Base-by-base conservation (phyloP, 2,888 invertebrate genomes). In the Coremacera marginata region DNA sequence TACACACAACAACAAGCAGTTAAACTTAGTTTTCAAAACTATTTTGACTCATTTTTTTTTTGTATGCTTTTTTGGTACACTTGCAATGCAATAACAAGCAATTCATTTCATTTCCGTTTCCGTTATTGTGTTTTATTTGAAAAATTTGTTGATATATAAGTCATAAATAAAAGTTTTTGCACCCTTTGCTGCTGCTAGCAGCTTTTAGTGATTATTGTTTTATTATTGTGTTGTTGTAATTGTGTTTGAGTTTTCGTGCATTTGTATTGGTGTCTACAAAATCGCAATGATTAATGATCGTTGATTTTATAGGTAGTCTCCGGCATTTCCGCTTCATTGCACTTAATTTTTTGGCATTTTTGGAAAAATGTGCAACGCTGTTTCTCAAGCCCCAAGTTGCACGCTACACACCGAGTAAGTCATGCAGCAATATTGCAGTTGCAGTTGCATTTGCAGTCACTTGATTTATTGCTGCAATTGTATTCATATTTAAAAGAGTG, bases 281-380 rank as follows among this genome's bases (percentile, higher is more conserved):
- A n/a, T 67, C 55, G 52, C 44, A 52, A 65, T 77, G 77, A 77
- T 65, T 77, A 77, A 75, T 74, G 77, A 52, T 57, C 31, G 51
- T 55, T 31, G 70, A 63, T 60, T 57, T 72, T 72, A 71, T 76
- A 72, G 77, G 60, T 72, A 68, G 72, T 68, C 67, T 68, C 68
- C 72, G 57, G 60, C 55, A 75, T 55, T 74, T 70, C 62, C 77
- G 63, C 70, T 75, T 77, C 65, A 77, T 77, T 74, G 70, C 70
- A 74, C 65, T 75, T 70, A 55, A 70, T 31, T 62, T 67, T 57
- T 75, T 67, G 52, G 34, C 16, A 67, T 22, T 55, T 68, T 25
- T 68, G 19, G 2, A 51, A 51, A 68, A 68, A 49, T 51, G 49
- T 25, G 27, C n/a, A 31, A 63, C 51, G 51, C 51, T 49, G 2